These are phyloP conservation scores for Limnephilus auricula DNA, from an alignment of 2,888 invertebrate species.

Conservation along the genomic window DNA sequence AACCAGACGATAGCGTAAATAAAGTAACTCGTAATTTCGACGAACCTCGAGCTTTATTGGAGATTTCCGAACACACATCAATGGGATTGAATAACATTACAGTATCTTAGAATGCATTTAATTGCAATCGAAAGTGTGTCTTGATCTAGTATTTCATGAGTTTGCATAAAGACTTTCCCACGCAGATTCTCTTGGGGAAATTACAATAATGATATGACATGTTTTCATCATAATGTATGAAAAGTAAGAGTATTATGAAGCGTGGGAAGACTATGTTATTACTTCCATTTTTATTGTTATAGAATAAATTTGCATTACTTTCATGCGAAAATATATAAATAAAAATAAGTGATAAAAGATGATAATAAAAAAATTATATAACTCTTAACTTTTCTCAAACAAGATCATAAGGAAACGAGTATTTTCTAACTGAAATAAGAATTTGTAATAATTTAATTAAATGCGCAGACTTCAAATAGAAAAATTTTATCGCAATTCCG, in stretches of 20 bases:
- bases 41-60: too few relatives aligned
- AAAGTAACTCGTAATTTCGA: too few relatives aligned
- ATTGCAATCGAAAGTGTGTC: not conserved
- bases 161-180: slow-evolving; percentile 17
- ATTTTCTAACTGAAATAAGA: too few relatives aligned
- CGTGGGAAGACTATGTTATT: slow-evolving; percentile 3
- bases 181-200: not conserved
- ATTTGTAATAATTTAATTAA: too few relatives aligned
- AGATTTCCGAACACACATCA: too few relatives aligned
- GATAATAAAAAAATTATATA: not conserved
- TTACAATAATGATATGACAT: not conserved
- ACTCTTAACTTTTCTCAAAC: too few relatives aligned
- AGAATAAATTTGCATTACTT: not conserved
- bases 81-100: too few relatives aligned
- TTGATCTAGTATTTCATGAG: not conserved
- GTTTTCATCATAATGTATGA: slow-evolving; percentile 5
- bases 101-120: not conserved
- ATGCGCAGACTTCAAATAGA: not conserved
- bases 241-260: slow-evolving; percentile 24
- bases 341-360: not conserved
- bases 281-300: not conserved
- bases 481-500: not conserved
- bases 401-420: too few relatives aligned
- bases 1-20: too few relatives aligned
- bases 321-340: not conserved